These are phyloP conservation scores for Mellilla xanthometata DNA, from an alignment of 2,888 invertebrate species.

Conservation along the genomic window DNA sequence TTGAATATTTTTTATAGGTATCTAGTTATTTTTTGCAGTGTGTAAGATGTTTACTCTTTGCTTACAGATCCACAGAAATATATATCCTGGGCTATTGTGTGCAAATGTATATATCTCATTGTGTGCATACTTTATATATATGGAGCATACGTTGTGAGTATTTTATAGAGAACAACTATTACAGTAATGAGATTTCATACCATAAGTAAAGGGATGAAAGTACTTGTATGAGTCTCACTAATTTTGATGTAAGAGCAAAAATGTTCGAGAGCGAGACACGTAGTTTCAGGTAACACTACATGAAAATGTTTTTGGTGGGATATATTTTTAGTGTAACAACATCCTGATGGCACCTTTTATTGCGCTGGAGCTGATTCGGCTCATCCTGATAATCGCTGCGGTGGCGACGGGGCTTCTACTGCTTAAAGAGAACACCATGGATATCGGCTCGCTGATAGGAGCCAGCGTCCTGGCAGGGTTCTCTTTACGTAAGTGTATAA, in stretches of 20 bases:
- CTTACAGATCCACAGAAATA: slow-evolving; percentile 59
- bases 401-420: slow-evolving; percentile 57
- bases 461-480: slow-evolving; percentile 70
- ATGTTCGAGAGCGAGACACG: too few species aligned
- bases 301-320: too few species aligned
- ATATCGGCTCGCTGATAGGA: slow-evolving; percentile 70
- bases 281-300: too few species aligned
- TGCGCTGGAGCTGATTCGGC: slow-evolving; percentile 55
- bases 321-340: slow-evolving; percentile 61
- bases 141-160: slow-evolving; percentile 67
- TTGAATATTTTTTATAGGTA: too few species aligned
- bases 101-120: slow-evolving; percentile 53
- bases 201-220: too few species aligned
- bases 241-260: too few species aligned
- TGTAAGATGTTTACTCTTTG: neutral
- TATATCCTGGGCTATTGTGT: slow-evolving; percentile 45
- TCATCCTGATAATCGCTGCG: slow-evolving; percentile 46
- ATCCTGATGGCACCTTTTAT: slow-evolving; percentile 61
- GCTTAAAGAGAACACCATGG: slow-evolving; percentile 73
- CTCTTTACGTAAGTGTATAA: slow-evolving; percentile 55
- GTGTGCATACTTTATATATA: slow-evolving; percentile 58
- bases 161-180: too few species aligned
- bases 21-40: too few species aligned
- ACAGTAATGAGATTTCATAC: too few species aligned
- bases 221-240: too few species aligned